Evolutionary conservation across 2,113 vertebrate genomes (phyloP), one percentile per base, ranked within the genome.

Genomic region (Pachypanchax playfairii): DNA sequence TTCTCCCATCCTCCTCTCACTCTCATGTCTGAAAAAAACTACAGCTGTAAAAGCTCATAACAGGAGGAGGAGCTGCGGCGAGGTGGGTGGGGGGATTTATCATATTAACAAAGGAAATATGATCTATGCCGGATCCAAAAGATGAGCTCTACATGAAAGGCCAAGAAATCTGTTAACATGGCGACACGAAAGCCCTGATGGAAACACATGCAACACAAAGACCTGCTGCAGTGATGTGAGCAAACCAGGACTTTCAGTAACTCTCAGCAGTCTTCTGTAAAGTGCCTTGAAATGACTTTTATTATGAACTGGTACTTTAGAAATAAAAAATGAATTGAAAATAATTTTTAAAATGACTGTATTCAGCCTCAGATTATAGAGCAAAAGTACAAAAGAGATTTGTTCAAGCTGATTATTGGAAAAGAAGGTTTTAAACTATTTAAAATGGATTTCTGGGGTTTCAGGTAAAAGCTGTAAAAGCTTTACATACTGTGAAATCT

Each of bases 1-100:
- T 39, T 42, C 75, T 67, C 54, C 74, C 66, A 69, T 76, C 67
- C 63, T 80, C 68, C 56, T 53, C 44, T 54, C 38, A 6, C 68
- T 76, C 77, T 71, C 47, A 50, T 75, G 54, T 76, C 50, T 58
- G 6, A 65, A 67, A 35, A 18, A 52, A 53, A 73, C 67, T 58
- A 29, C 61, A 61, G 60, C 66, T 60, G 51, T 57, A 63, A 71
- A 55, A 77, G 33, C n/a, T 47, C 17, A 59, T 48, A 58, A 53
- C 41, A 42, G 56, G 65, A 79, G n/a, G n/a, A n/a, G n/a, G n/a
- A n/a, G 44, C 18, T 57, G 51, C 29, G 46, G 7, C 24, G 11
- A 43, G 51, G 31, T 2, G 29, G 43, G 48, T 56, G 33, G 14
- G 2, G 31, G 48, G 55, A 48, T 3, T 6, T 42, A 28, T 58